phyloP scores from a whole-genome alignment of 2,113 vertebrate genomes.

The Ciconia stormi region DNA sequence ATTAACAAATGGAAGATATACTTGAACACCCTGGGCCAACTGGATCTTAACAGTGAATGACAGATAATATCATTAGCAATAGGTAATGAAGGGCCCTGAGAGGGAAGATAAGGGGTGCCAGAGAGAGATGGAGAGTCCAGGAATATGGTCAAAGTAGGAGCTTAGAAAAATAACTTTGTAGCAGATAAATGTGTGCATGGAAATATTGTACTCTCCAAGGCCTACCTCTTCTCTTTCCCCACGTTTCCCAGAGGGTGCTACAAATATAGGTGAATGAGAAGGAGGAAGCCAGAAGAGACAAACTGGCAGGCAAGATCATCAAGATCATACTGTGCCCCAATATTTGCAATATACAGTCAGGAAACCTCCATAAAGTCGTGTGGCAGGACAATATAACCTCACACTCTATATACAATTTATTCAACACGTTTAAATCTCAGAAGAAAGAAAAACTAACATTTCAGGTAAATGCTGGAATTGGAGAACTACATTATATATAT shows the following conservation, averaged over 20 bases:
- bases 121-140: neutral
- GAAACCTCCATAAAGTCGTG: neutral
- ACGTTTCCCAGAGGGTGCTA: accelerated
- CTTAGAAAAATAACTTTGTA: neutral
- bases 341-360: neutral
- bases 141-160: neutral
- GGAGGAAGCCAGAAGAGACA: neutral
- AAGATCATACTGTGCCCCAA: neutral
- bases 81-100: neutral
- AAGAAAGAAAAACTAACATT: neutral
- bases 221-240: neutral
- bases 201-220: neutral
- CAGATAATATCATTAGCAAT: neutral
- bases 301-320: neutral
- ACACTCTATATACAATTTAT: neutral
- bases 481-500: neutral
- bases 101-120: neutral
- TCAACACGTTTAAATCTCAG: neutral
- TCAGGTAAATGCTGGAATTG: neutral
- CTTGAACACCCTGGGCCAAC: neutral
- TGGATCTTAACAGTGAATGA: neutral
- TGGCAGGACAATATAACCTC: neutral
- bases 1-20: neutral
- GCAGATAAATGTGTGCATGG: neutral
- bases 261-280: neutral